Conservation (phyloP, 2,113 vertebrate species). For the Hemibagrus wyckioides region DNA sequence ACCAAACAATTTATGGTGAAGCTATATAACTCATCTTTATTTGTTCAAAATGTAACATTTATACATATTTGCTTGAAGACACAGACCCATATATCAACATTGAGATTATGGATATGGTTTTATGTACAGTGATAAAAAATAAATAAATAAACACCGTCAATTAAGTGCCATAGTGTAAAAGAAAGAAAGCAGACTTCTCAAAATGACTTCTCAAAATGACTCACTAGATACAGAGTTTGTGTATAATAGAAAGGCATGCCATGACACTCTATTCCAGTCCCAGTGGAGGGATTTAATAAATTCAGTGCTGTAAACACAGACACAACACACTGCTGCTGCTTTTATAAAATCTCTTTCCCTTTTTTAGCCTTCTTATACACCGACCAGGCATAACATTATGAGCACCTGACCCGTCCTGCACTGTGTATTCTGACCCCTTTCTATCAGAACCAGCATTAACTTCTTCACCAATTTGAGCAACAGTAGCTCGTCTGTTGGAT, state of each 20-base stretch:
- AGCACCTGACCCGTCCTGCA: too few relatives aligned
- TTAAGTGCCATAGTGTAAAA: slow-evolving; percentile 47
- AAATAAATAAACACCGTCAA: slow-evolving; percentile 51
- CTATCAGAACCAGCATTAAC: too few relatives aligned
- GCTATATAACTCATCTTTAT: neutral
- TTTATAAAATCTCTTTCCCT: slow-evolving; percentile 39
- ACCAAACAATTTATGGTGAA: neutral
- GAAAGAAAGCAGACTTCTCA: neutral
- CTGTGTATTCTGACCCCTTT: too few relatives aligned
- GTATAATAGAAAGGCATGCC: neutral
- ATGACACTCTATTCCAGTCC: slow-evolving; percentile 19
- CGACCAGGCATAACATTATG: too few relatives aligned
- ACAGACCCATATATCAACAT: slow-evolving; percentile 9
- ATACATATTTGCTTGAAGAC: neutral
- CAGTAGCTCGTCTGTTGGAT: too few relatives aligned
- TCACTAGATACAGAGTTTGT: slow-evolving; percentile 10
- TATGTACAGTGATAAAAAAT: slow-evolving; percentile 53
- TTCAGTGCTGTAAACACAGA: neutral
- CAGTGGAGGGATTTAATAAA: neutral
- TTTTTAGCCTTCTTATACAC: slow-evolving; percentile 26
- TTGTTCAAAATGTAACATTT: slow-evolving; percentile 23
- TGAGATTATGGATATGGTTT: slow-evolving; percentile 22
- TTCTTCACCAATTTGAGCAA: too few relatives aligned
- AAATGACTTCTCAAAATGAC: neutral
- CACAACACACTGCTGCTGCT: neutral